These are phyloP conservation scores for Otis tarda DNA, from an alignment of 2,113 vertebrate species.

Conservation along the genomic window DNA sequence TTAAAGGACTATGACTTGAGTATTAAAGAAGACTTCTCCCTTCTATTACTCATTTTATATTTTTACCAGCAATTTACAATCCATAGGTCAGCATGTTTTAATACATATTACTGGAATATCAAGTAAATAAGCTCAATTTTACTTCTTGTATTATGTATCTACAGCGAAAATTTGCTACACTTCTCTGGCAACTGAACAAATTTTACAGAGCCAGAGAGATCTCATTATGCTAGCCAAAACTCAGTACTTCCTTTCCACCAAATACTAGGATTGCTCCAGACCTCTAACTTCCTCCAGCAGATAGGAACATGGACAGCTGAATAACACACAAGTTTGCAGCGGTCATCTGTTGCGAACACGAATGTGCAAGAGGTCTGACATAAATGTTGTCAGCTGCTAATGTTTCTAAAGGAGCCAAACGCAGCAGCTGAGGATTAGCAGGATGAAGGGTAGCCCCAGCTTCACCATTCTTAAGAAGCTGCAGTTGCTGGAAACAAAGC, in stretches of 20 bases:
- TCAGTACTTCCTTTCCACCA: neutral
- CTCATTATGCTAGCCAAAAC: neutral
- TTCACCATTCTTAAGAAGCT: neutral
- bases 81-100: neutral
- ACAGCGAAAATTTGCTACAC: neutral
- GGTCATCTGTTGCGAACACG: neutral
- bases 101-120: neutral
- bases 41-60: neutral
- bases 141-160: neutral
- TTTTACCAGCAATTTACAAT: neutral
- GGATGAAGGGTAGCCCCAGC: neutral
- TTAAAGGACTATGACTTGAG: neutral
- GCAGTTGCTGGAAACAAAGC: neutral
- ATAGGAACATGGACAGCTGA: neutral
- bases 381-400: neutral
- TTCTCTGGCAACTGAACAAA: neutral
- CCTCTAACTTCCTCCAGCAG: neutral
- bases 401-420: neutral
- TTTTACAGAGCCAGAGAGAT: neutral
- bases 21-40: neutral
- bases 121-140: neutral
- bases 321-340: neutral
- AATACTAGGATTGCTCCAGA: neutral
- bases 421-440: slow-evolving; percentile 39
- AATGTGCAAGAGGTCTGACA: neutral